These are phyloP conservation scores for Stichodactyla helianthus DNA, from an alignment of 64 coral and sea anemone genomes.

Conservation along the genomic window DNA sequence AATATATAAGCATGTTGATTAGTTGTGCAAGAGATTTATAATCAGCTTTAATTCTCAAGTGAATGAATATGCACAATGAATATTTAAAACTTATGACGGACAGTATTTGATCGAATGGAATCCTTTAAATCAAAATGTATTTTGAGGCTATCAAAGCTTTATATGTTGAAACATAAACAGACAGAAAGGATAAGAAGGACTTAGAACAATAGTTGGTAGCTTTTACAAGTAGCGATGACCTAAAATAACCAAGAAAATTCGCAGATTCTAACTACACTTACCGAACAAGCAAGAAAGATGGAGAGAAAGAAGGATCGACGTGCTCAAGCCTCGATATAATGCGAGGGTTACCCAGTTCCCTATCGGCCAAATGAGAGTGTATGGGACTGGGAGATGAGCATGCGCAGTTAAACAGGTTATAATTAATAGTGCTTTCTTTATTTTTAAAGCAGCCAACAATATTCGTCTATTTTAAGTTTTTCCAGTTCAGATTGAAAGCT, in stretches of 20 bases:
- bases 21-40: too few species aligned
- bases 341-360: neutral
- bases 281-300: conserved; percentile 1
- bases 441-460: neutral
- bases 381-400: conserved; percentile 7
- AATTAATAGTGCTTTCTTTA: neutral
- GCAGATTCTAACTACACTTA: conserved; percentile 11
- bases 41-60: too few species aligned
- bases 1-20: too few species aligned
- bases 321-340: conserved; percentile 39
- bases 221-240: neutral
- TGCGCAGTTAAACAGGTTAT: neutral
- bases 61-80: too few species aligned
- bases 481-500: conserved; percentile 10
- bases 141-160: neutral
- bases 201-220: neutral
- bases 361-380: too few species aligned
- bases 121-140: neutral
- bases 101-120: neutral
- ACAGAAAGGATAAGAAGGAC: neutral
- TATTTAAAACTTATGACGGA: too few species aligned
- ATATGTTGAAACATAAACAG: neutral
- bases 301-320: conserved; percentile 39
- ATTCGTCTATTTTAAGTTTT: neutral
- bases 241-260: neutral